A percentile compares a stretch with the other conserved stretches of the same genome.
phyloP scores from a whole-genome alignment of 2,888 invertebrate genomes.

The Drosophila acutilabella region DNA sequence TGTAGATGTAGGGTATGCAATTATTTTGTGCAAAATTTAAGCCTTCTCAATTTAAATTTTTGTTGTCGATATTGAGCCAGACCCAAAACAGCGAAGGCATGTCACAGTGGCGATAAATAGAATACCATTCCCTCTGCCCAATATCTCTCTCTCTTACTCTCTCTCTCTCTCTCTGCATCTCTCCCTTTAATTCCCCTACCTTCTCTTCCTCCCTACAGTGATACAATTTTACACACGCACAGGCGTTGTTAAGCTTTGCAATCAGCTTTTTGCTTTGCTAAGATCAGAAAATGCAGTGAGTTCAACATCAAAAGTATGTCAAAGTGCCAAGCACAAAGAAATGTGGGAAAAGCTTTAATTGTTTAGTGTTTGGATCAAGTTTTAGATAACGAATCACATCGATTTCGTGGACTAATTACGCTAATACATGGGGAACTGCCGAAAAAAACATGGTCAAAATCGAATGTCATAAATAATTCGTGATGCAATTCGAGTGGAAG shows the following conservation, averaged over 20 bases:
- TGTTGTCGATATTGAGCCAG: no score
- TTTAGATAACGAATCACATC: constrained; percentile 20
- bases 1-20: no score
- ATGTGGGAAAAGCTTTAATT: constrained; percentile 4
- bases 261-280: constrained; percentile 36
- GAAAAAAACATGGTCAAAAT: constrained; percentile 34
- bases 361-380: constrained; percentile 22
- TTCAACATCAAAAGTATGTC: constrained; percentile 12
- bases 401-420: constrained; percentile 61
- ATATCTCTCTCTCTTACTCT: no score
- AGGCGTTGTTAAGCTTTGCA: constrained; percentile 34
- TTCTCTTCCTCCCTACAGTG: neutral
- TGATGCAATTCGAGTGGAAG: constrained; percentile 31
- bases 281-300: neutral
- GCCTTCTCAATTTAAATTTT: no score
- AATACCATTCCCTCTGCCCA: no score
- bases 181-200: no score
- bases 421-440: constrained; percentile 38
- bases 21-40: no score
- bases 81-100: no score
- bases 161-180: no score
- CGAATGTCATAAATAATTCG: constrained; percentile 67
- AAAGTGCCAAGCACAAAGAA: neutral
- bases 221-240: constrained; percentile 43
- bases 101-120: no score